phyloP scores from a whole-genome alignment of 2,888 invertebrate genomes.

The Ormyrus nitidulus region DNA sequence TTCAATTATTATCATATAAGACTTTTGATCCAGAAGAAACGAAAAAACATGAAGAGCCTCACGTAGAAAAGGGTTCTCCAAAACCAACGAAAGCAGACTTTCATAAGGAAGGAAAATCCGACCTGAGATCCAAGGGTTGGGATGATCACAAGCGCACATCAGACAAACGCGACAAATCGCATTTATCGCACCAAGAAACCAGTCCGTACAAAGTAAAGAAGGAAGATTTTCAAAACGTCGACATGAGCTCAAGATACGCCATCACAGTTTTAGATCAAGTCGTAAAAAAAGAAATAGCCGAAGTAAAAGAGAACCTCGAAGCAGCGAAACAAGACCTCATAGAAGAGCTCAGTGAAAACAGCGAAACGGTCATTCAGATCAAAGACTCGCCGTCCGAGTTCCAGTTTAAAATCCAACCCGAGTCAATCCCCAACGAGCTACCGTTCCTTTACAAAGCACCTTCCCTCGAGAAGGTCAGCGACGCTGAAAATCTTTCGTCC shows the following conservation, averaged over 20 bases:
- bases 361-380: slow-evolving; percentile 75
- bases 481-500: slow-evolving; percentile 65
- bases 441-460: slow-evolving; percentile 76
- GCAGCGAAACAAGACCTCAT: slow-evolving; percentile 84
- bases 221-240: slow-evolving; percentile 68
- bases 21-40: slow-evolving; percentile 41
- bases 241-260: slow-evolving; percentile 71
- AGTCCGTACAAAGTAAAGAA: slow-evolving; percentile 65
- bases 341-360: slow-evolving; percentile 82
- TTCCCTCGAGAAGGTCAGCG: slow-evolving; percentile 65
- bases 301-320: slow-evolving; percentile 84
- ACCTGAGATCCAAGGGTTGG: slow-evolving; percentile 60
- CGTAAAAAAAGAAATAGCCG: slow-evolving; percentile 83
- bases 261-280: slow-evolving; percentile 74
- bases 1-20: slow-evolving; percentile 53
- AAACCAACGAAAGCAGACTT: slow-evolving; percentile 35
- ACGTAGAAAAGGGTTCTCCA: not conserved
- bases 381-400: slow-evolving; percentile 86
- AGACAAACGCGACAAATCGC: slow-evolving; percentile 66
- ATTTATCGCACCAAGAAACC: slow-evolving; percentile 38
- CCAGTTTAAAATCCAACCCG: slow-evolving; percentile 81
- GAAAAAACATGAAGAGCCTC: slow-evolving; percentile 53
- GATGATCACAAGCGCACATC: slow-evolving; percentile 65
- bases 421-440: slow-evolving; percentile 79
- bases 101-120: slow-evolving; percentile 38